A percentile compares a stretch with the other conserved stretches of the same genome.
These are phyloP conservation scores for Ophion ellenae DNA, from an alignment of 2,888 invertebrate genomes.

Conservation along the genomic window DNA sequence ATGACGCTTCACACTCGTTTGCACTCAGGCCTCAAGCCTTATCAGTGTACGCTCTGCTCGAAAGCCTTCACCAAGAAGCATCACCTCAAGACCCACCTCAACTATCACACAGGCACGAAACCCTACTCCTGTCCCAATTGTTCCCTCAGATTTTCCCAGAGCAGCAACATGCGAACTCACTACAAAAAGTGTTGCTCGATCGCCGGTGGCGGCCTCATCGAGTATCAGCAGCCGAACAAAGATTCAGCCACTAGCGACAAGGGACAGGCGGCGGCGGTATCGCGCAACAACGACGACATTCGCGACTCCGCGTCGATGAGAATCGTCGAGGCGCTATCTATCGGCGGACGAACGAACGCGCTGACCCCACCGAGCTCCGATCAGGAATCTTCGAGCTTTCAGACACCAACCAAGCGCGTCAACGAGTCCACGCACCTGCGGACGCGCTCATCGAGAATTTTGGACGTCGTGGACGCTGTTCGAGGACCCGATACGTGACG, in stretches of 20 bases:
- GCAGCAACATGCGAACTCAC: slow-evolving; percentile 94
- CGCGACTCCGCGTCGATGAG: slow-evolving; percentile 1
- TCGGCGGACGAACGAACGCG: slow-evolving; percentile 63
- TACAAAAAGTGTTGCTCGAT: slow-evolving; percentile 88
- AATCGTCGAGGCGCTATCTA: slow-evolving; percentile 8
- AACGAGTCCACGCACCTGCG: background rate
- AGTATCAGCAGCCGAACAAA: background rate
- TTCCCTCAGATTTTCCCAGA: slow-evolving; percentile 91
- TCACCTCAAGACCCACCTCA: slow-evolving; percentile 93
- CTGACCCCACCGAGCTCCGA: slow-evolving; percentile 79
- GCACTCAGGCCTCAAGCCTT: slow-evolving; percentile 93
- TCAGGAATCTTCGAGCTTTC: slow-evolving; percentile 74
- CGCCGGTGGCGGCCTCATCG: slow-evolving; percentile 26
- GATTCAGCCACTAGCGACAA: background rate
- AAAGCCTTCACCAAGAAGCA: slow-evolving; percentile 95
- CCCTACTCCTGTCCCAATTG: slow-evolving; percentile 91
- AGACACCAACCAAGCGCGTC: slow-evolving; percentile 70
- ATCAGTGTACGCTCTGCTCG: slow-evolving; percentile 87
- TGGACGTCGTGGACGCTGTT: background rate
- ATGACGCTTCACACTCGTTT: slow-evolving; percentile 93
- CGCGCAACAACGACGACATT: slow-evolving; percentile 45
- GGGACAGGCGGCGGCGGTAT: background rate
- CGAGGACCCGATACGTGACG: slow-evolving; percentile 41
- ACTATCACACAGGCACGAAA: slow-evolving; percentile 93
- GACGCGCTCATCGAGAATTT: slow-evolving; percentile 4